These are phyloP conservation scores for Sebastes paucispinis DNA, from an alignment of 2,797 vertebrate genomes.

Conservation along the genomic window DNA sequence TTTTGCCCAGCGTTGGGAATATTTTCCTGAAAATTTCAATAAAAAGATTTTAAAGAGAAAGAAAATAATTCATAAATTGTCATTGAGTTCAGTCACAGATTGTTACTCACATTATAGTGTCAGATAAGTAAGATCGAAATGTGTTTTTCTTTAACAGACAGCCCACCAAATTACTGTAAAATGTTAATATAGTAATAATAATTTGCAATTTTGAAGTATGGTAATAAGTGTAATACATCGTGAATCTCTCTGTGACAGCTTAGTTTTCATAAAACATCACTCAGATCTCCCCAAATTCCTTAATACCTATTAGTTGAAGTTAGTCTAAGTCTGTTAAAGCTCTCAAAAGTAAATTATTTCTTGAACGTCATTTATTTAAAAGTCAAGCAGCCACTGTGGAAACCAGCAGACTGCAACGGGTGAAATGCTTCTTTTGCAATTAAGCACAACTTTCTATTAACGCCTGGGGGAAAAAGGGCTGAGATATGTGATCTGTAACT, in stretches of 20 bases:
- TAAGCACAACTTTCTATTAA: conserved; percentile 66
- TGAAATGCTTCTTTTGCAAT: conserved; percentile 61
- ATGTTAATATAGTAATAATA: neutral
- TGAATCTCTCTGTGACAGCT: neutral
- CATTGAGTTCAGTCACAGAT: neutral
- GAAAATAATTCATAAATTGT: neutral
- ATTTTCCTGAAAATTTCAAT: neutral
- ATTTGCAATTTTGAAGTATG: neutral
- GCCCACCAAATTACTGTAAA: neutral
- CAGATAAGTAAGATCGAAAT: neutral
- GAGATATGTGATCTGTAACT: conserved; percentile 75
- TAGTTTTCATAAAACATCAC: neutral
- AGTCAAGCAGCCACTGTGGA: neutral
- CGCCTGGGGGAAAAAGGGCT: conserved; percentile 50
- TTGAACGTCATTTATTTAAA: neutral
- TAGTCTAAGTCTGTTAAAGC: conserved; percentile 7
- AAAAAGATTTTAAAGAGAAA: neutral
- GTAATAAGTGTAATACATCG: neutral
- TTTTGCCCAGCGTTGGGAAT: neutral
- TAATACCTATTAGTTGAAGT: conserved; percentile 1
- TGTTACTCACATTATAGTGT: neutral
- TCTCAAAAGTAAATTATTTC: conserved; percentile 16
- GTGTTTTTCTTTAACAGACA: neutral
- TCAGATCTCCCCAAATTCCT: conserved; percentile 1
- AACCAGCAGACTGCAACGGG: conserved; percentile 20